Evolutionary conservation across 2,113 vertebrate species (phyloP).

Genomic region (Apteryx owenii): DNA sequence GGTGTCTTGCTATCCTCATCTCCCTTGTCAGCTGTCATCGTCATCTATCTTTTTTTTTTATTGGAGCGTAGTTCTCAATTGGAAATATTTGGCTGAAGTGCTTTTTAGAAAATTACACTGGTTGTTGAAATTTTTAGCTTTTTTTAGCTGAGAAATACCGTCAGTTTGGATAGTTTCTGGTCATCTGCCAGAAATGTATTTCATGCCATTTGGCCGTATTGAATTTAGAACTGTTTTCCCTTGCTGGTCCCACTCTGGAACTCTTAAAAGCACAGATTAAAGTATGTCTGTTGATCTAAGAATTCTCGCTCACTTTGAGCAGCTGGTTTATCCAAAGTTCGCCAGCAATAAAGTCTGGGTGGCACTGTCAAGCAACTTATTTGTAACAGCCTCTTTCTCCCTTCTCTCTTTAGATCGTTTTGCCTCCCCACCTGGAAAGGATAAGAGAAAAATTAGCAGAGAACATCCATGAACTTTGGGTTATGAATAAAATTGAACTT

Average conservation of each 20-base stretch:
- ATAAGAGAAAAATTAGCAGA: constrained; percentile 95
- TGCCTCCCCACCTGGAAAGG: constrained; percentile 91
- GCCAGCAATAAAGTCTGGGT: not conserved
- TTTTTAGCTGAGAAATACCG: not conserved
- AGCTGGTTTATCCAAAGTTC: not conserved
- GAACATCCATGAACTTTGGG: constrained; percentile 98
- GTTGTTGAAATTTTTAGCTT: not conserved
- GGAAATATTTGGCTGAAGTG: not conserved
- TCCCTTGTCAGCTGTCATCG: not conserved
- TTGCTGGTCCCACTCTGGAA: not conserved
- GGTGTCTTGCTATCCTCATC: not conserved
- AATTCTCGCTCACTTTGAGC: not conserved
- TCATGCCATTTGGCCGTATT: not conserved
- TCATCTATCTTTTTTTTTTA: not conserved
- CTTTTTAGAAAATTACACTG: not conserved
- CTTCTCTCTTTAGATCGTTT: constrained; percentile 82
- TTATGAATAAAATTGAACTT: constrained; percentile 98
- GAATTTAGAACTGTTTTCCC: not conserved
- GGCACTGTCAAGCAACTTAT: not conserved
- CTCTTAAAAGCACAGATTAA: not conserved
- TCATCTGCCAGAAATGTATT: not conserved
- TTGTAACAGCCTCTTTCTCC: not conserved
- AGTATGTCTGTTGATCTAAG: not conserved
- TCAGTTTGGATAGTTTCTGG: not conserved
- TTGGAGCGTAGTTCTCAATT: not conserved